These are phyloP conservation scores for Drosophila orena DNA, from an alignment of 1,140 invertebrate species.

Conservation along the genomic window DNA sequence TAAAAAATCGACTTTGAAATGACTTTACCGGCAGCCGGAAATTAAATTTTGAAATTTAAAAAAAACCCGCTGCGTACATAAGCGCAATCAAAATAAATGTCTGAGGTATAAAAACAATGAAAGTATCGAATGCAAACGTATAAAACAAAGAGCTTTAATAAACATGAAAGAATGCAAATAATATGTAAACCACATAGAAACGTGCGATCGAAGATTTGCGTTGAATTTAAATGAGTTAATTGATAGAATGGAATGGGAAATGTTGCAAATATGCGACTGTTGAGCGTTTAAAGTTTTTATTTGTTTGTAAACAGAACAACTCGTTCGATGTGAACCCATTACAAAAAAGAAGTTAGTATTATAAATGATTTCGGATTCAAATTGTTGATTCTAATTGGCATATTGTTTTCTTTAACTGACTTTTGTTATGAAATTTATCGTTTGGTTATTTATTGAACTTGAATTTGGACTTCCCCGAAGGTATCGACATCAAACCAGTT, in stretches of 20 bases:
- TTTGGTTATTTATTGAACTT: neutral
- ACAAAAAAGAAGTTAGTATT: too few species aligned
- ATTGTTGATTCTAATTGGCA: too few species aligned
- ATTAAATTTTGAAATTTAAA: slow-evolving; percentile 54
- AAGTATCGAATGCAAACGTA: slow-evolving; percentile 23
- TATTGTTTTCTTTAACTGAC: too few species aligned
- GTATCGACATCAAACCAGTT: slow-evolving; percentile 30
- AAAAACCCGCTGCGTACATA: slow-evolving; percentile 44
- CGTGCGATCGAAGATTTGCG: slow-evolving; percentile 66
- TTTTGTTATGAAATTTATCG: neutral
- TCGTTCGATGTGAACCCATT: neutral
- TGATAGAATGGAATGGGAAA: slow-evolving; percentile 3
- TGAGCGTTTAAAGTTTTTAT: neutral
- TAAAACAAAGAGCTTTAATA: slow-evolving; percentile 41
- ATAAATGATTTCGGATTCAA: too few species aligned
- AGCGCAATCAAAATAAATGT: slow-evolving; percentile 64
- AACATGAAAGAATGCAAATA: slow-evolving; percentile 45
- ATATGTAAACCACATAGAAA: slow-evolving; percentile 71
- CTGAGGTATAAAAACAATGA: slow-evolving; percentile 51
- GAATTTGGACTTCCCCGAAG: slow-evolving; percentile 14
- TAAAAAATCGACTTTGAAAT: slow-evolving; percentile 55
- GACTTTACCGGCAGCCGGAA: slow-evolving; percentile 43
- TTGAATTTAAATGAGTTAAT: slow-evolving; percentile 64
- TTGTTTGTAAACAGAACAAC: neutral
- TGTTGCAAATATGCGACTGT: slow-evolving; percentile 6